A percentile compares a stretch with the other conserved stretches of the same genome.
These are phyloP conservation scores for Tenthredo distinguenda DNA, from an alignment of 2,888 invertebrate genomes.

Conservation along the genomic window DNA sequence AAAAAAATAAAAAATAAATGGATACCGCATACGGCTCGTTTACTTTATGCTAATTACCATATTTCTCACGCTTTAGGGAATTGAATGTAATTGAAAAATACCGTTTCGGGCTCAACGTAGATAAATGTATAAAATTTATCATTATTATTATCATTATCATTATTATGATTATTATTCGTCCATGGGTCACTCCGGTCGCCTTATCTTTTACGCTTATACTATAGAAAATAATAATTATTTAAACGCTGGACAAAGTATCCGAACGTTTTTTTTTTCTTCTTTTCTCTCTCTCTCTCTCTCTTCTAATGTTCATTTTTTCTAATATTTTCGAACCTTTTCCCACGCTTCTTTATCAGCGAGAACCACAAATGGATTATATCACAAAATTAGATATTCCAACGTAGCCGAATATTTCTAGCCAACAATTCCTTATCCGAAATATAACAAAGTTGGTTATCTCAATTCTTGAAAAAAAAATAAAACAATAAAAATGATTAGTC, in stretches of 20 bases:
- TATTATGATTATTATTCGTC: neutral
- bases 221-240: neutral
- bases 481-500: no score
- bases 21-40: neutral
- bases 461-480: neutral
- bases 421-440: neutral
- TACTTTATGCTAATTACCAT: conserved; percentile 8
- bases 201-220: neutral
- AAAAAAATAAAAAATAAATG: neutral
- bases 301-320: neutral
- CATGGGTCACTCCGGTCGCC: neutral
- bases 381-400: neutral
- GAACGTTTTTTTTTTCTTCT: neutral
- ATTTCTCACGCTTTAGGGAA: conserved; percentile 23
- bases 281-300: no score
- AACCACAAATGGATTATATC: neutral
- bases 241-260: neutral
- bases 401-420: neutral
- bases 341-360: neutral
- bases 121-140: neutral
- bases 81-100: conserved; percentile 24
- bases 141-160: neutral
- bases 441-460: neutral
- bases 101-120: conserved; percentile 9
- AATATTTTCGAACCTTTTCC: neutral